Conservation (phyloP, 2,113 vertebrate species). For the Lethenteron reissneri region DNA sequence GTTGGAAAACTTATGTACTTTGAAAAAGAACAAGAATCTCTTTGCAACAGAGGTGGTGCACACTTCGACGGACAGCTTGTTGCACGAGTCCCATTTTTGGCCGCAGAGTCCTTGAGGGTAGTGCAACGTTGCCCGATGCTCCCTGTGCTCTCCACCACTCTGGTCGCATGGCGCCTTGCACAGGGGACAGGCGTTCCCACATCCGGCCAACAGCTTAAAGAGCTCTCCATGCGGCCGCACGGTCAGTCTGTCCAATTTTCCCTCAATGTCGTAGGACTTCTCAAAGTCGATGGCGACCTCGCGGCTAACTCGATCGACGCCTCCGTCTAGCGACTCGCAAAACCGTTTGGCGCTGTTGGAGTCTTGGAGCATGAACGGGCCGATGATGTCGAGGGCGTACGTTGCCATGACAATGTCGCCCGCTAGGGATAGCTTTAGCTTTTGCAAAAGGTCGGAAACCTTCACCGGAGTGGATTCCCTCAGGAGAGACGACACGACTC, state of each 20-base stretch:
- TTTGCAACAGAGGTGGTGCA: constrained; percentile 16
- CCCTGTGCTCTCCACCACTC: constrained; percentile 15
- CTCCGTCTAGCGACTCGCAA: constrained; percentile 12
- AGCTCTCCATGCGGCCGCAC: constrained; percentile 19
- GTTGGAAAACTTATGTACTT: not conserved
- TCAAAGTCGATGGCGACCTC: constrained; percentile 7
- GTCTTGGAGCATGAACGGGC: constrained; percentile 13
- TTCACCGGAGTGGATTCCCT: not conserved
- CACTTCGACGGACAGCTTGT: constrained; percentile 9
- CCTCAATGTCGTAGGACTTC: not conserved
- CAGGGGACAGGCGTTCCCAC: constrained; percentile 28
- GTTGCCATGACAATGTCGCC: constrained; percentile 17
- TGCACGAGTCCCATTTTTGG: fast-evolving
- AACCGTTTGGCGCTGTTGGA: constrained; percentile 14
- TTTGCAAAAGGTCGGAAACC: constrained; percentile 15
- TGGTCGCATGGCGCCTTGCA: constrained; percentile 24
- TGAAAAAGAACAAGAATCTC: fast-evolving
- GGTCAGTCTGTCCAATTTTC: constrained; percentile 9
- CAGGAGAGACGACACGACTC: constrained; percentile 7
- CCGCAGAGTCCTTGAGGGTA: constrained; percentile 10
- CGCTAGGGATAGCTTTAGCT: constrained; percentile 15
- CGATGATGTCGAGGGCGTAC: constrained; percentile 15
- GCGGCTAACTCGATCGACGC: constrained; percentile 13
- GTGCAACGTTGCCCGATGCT: constrained; percentile 19
- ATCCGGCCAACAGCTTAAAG: constrained; percentile 22